phyloP scores from a whole-genome alignment of 2,888 invertebrate species.

The Nysson spinosus region DNA sequence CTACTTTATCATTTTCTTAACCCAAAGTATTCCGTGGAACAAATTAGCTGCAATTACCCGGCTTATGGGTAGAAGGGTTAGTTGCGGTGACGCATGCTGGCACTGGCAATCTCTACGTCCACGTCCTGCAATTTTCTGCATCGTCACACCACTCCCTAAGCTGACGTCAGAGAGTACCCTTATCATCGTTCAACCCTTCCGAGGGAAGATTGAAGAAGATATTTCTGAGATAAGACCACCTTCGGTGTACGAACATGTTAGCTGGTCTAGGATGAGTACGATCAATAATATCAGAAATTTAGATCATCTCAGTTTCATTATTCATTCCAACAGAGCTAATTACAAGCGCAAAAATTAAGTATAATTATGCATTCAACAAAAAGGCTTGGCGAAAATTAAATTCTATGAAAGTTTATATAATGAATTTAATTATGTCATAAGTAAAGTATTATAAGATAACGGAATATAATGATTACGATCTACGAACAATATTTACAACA shows the following conservation, averaged over 20 bases:
- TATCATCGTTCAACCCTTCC: neutral
- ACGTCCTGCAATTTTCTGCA: slow-evolving; percentile 15
- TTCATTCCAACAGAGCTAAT: no score
- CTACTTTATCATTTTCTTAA: slow-evolving; percentile 5
- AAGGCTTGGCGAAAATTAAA: no score
- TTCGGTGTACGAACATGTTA: neutral
- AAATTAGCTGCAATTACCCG: slow-evolving; percentile 8
- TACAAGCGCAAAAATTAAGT: no score
- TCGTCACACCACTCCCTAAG: slow-evolving; percentile 5
- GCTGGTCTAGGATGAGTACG: no score
- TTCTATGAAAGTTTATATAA: no score
- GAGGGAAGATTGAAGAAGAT: neutral
- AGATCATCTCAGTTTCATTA: no score
- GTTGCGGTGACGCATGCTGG: neutral
- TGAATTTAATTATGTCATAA: no score
- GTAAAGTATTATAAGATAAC: no score
- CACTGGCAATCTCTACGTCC: neutral
- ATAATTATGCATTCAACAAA: no score
- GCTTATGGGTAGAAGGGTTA: slow-evolving; percentile 1
- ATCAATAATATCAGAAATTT: no score
- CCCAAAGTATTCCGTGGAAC: neutral
- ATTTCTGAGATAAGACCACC: neutral
- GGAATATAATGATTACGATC: no score
- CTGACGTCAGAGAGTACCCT: neutral
- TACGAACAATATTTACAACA: no score